These are phyloP conservation scores for Thripadectes ignobilis DNA, from an alignment of 2,797 vertebrate species.

Conservation along the genomic window DNA sequence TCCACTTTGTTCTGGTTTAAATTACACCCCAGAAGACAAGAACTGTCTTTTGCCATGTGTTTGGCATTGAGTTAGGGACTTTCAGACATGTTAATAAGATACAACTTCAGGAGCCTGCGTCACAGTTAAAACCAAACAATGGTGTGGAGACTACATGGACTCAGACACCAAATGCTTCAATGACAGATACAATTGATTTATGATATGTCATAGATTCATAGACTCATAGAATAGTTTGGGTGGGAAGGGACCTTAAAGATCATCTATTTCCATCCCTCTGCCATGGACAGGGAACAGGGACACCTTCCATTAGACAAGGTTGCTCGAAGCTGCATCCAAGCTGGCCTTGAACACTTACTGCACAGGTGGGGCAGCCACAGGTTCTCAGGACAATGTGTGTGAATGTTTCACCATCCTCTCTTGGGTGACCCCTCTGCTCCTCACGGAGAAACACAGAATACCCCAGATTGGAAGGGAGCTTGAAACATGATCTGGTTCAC, in stretches of 20 bases:
- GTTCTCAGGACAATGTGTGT: neutral
- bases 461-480: neutral
- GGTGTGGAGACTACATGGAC: neutral
- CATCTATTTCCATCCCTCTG: neutral
- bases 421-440: neutral
- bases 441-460: neutral
- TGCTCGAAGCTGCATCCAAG: neutral
- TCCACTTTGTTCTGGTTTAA: neutral
- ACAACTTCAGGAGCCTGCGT: neutral
- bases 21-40: neutral
- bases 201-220: neutral
- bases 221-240: neutral
- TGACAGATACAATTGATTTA: neutral
- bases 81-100: neutral
- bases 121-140: neutral
- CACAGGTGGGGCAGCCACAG: neutral
- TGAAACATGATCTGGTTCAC: neutral
- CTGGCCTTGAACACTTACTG: neutral
- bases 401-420: neutral
- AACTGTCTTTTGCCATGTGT: neutral
- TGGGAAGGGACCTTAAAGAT: neutral
- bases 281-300: neutral
- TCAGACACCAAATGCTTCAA: neutral
- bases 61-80: neutral
- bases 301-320: neutral